phyloP scores from a whole-genome alignment of 1,140 invertebrate genomes.

The Pristionchus pacificus region DNA sequence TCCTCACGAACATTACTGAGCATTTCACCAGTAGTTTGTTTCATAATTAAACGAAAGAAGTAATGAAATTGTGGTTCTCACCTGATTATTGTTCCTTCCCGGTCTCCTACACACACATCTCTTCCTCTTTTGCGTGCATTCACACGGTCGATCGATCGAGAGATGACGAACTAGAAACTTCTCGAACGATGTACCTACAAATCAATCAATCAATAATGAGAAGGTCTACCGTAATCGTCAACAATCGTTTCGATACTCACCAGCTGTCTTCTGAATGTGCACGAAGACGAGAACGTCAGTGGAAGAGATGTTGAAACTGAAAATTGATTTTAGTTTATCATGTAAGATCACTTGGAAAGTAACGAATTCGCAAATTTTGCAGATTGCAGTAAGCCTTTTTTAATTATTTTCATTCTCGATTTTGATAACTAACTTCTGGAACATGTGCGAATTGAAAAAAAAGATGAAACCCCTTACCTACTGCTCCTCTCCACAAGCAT shows the following conservation, averaged over 20 bases:
- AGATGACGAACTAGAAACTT: conserved; percentile 54
- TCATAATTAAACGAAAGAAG: conserved; percentile 1
- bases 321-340: conserved; percentile 21
- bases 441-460: conserved; percentile 11
- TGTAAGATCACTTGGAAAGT: not conserved
- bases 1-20: not conserved
- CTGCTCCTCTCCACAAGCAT: conserved; percentile 37
- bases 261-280: conserved; percentile 91
- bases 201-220: too few species aligned
- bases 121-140: conserved; percentile 43
- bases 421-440: conserved; percentile 16
- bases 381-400: not conserved
- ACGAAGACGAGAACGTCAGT: conserved; percentile 96
- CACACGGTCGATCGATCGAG: conserved; percentile 48
- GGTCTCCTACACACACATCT: conserved; percentile 72
- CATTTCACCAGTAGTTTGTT: not conserved
- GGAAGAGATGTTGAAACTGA: conserved; percentile 67
- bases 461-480: conserved; percentile 21
- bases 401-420: conserved; percentile 13
- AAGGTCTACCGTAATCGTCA: conserved; percentile 95
- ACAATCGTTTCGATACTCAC: conserved; percentile 58
- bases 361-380: conserved; percentile 17
- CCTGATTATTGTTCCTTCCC: conserved; percentile 30
- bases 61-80: conserved; percentile 21
- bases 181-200: conserved; percentile 82